phyloP scores from a whole-genome alignment of 35 echinoderm and acorn worm species.

The Apostichopus japonicus region DNA sequence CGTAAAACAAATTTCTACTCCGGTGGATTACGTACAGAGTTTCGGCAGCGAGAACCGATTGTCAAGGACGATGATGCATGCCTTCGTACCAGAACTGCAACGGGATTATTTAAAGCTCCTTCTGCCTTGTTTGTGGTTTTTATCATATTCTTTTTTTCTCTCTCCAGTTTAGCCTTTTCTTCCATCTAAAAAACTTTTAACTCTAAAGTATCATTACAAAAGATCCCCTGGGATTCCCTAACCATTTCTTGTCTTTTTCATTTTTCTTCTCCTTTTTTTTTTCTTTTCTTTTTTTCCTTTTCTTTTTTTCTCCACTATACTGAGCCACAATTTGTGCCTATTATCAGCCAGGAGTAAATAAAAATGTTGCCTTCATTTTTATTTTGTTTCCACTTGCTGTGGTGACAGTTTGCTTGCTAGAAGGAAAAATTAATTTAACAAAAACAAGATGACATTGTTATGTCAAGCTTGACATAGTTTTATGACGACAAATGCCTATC shows the following conservation, averaged over 20 bases:
- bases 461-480: slow-evolving; percentile 33
- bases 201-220: background rate
- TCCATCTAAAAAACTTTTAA: background rate
- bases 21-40: too few relatives aligned
- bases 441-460: background rate
- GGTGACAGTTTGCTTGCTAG: background rate
- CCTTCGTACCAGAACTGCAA: background rate
- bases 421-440: background rate
- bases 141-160: background rate
- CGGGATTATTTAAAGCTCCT: background rate
- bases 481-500: background rate
- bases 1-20: too few relatives aligned
- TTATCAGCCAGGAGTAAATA: too few relatives aligned
- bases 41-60: background rate
- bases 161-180: background rate
- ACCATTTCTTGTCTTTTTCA: background rate
- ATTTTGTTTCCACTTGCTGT: background rate
- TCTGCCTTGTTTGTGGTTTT: background rate
- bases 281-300: background rate
- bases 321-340: too few relatives aligned
- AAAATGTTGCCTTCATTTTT: background rate
- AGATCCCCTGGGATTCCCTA: background rate
- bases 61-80: background rate
- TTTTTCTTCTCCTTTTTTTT: background rate
- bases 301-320: background rate